Percentiles rank a stretch among this genome's conserved stretches.
These are phyloP conservation scores for Acronicta alni DNA, from an alignment of 2,888 invertebrate genomes.

Conservation along the genomic window DNA sequence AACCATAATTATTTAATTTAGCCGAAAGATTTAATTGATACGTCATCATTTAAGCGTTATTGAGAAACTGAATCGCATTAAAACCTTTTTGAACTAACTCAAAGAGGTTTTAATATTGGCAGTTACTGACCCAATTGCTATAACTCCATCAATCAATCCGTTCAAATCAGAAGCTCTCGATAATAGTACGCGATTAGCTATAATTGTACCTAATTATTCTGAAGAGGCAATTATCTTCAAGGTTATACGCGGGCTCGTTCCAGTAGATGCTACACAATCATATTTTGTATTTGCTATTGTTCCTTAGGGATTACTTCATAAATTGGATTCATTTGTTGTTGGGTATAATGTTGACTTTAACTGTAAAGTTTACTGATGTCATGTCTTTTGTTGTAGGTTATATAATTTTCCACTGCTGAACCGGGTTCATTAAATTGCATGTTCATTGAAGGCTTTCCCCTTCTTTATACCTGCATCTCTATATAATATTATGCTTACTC, in stretches of 20 bases:
- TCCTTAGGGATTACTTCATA: slow-evolving; percentile 46
- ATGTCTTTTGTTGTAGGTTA: background rate
- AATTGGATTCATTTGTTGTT: slow-evolving; percentile 42
- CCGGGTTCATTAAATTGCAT: background rate
- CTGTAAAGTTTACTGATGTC: slow-evolving; percentile 8
- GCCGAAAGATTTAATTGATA: background rate
- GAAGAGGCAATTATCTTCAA: slow-evolving; percentile 51
- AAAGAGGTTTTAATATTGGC: slow-evolving; percentile 13
- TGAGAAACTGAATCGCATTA: slow-evolving; percentile 22
- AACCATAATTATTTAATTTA: background rate
- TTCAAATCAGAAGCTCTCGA: slow-evolving; percentile 29
- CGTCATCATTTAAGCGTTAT: slow-evolving; percentile 6
- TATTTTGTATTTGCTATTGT: slow-evolving; percentile 52
- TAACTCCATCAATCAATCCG: slow-evolving; percentile 36
- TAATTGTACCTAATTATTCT: slow-evolving; percentile 52
- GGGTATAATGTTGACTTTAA: slow-evolving; percentile 28
- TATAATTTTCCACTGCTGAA: background rate
- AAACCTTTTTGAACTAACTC: slow-evolving; percentile 1
- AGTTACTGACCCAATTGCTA: slow-evolving; percentile 25
- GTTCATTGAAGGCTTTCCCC: background rate
- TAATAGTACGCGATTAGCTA: slow-evolving; percentile 14
- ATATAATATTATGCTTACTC: background rate
- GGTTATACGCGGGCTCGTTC: slow-evolving; percentile 42
- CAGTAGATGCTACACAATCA: slow-evolving; percentile 45
- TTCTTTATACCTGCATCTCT: background rate